phyloP scores from a whole-genome alignment of 2,888 invertebrate species.

The Hirudinaria manillensis region DNA sequence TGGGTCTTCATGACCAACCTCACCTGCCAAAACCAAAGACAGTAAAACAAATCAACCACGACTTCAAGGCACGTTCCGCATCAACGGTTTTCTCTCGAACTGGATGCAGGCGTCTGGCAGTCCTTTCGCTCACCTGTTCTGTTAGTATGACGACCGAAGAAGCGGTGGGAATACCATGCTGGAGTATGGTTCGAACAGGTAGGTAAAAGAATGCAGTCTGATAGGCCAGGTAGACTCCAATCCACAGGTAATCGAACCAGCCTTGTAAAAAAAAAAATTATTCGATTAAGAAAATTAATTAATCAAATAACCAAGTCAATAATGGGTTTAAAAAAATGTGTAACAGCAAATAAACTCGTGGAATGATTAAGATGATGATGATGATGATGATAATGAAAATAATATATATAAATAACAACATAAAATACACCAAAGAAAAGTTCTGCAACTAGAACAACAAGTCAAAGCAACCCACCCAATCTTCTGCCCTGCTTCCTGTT shows the following conservation, averaged over 20 bases:
- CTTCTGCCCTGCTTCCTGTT: slow-evolving; percentile 33
- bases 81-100: too few species aligned
- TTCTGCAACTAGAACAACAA: too few species aligned
- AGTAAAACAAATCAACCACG: too few species aligned
- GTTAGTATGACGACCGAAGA: slow-evolving; percentile 59
- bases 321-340: neutral
- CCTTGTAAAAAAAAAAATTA: slow-evolving; percentile 36
- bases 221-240: slow-evolving; percentile 48
- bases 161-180: slow-evolving; percentile 59
- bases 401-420: neutral
- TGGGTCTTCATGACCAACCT: slow-evolving; percentile 81
- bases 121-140: slow-evolving; percentile 59
- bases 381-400: neutral
- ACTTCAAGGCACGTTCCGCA: too few species aligned
- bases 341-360: neutral
- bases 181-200: slow-evolving; percentile 55
- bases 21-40: slow-evolving; percentile 55
- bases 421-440: too few species aligned
- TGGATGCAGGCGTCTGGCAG: too few species aligned
- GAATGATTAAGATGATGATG: neutral
- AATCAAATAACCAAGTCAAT: neutral
- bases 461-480: neutral
- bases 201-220: slow-evolving; percentile 49
- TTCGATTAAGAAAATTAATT: too few species aligned
- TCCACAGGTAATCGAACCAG: slow-evolving; percentile 46